These are phyloP conservation scores for Limnephilus lunatus DNA, from an alignment of 2,888 invertebrate genomes.

Conservation along the genomic window DNA sequence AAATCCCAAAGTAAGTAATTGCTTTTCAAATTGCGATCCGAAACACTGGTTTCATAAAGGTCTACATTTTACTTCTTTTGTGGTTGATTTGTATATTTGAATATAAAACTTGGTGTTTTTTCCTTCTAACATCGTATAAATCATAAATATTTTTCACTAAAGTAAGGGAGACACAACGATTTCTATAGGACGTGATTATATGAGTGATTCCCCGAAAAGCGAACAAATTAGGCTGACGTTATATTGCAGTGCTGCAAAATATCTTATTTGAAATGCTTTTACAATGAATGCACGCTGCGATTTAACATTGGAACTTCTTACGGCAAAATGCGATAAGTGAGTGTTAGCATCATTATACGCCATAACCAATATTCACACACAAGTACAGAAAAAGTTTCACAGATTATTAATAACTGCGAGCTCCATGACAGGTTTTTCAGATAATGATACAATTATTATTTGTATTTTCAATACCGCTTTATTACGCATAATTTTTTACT, in stretches of 20 bases:
- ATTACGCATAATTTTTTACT: background rate
- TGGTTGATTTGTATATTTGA: no score
- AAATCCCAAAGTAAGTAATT: no score
- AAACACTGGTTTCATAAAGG: no score
- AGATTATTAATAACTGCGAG: background rate
- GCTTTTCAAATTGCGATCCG: no score
- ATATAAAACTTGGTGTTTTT: no score
- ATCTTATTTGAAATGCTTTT: background rate
- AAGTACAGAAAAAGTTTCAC: background rate
- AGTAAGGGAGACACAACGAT: no score
- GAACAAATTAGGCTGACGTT: no score
- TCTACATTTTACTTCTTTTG: no score
- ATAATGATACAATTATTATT: background rate
- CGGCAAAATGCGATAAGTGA: background rate
- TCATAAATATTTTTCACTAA: no score
- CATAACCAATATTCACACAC: background rate
- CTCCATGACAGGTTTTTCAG: background rate
- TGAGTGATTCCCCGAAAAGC: no score
- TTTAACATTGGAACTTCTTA: background rate
- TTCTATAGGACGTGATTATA: no score
- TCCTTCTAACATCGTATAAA: no score
- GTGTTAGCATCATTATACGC: background rate
- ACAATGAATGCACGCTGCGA: background rate
- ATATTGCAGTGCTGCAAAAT: background rate
- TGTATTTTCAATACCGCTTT: background rate